A percentile compares a stretch with the other conserved stretches of the same genome.
Evolutionary conservation across 2,888 invertebrate genomes (phyloP).

Genomic region (Hydrotaea cyrtoneurina): DNA sequence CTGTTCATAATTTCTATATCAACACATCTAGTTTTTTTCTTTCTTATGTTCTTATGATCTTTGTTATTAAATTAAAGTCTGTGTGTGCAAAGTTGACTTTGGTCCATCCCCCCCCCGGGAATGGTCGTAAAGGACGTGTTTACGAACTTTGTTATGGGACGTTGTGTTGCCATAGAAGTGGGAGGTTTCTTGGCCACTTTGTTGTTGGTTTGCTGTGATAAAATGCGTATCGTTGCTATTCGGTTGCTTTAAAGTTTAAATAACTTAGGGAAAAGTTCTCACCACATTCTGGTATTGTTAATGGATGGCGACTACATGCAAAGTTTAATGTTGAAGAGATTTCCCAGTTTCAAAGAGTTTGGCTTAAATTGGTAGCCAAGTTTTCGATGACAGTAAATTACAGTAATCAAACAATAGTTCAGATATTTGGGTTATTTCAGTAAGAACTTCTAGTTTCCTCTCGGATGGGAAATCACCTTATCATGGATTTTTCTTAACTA

Average conservation of each 20-base stretch:
- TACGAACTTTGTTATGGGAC: conserved; percentile 23
- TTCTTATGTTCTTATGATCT: not conserved
- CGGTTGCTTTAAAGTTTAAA: not conserved
- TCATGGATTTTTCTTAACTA: too few relatives aligned
- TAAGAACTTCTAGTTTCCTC: too few relatives aligned
- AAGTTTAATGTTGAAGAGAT: not conserved
- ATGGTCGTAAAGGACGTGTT: conserved; percentile 39
- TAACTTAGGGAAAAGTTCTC: not conserved
- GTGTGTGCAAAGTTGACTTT: conserved; percentile 21
- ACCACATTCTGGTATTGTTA: not conserved
- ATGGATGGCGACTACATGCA: not conserved
- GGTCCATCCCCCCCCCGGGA: conserved; percentile 2
- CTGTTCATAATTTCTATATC: conserved; percentile 27
- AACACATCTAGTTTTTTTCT: conserved; percentile 20
- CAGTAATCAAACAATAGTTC: too few relatives aligned
- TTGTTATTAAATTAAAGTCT: conserved; percentile 43
- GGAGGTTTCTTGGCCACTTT: not conserved
- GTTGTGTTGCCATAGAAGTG: not conserved
- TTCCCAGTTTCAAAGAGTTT: too few relatives aligned
- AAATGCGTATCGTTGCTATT: not conserved
- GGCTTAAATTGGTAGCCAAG: too few relatives aligned
- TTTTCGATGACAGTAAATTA: too few relatives aligned
- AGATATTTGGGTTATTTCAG: too few relatives aligned
- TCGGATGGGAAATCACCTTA: too few relatives aligned
- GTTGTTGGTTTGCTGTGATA: not conserved